A percentile compares a stretch with the other conserved stretches of the same genome.
Conservation (phyloP, 1,140 invertebrate species). For the Carposina sasakii region DNA sequence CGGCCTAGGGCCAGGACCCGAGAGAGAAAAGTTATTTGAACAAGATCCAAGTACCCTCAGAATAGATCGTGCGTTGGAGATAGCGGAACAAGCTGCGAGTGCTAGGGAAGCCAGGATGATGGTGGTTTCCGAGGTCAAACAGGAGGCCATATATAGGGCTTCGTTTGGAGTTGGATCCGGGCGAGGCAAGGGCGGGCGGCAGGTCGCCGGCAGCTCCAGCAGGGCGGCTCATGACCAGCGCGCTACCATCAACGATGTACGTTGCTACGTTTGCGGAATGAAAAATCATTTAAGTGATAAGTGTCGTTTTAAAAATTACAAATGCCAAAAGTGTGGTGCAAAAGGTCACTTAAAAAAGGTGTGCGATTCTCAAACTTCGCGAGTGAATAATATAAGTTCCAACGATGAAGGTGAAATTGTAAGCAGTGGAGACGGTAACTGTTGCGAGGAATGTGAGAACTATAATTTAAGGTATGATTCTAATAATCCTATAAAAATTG, state of each 20-base stretch:
- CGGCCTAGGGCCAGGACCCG: slow-evolving; percentile 2
- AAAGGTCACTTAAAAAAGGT: slow-evolving; percentile 5
- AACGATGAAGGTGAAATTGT: not conserved
- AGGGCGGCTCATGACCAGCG: not conserved
- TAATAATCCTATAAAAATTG: not conserved
- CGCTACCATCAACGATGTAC: not conserved
- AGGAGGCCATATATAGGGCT: not conserved
- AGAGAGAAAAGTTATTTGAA: slow-evolving; percentile 7
- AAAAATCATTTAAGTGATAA: not conserved
- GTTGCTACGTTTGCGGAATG: not conserved
- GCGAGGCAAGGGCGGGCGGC: not conserved
- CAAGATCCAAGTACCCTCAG: not conserved
- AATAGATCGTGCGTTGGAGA: not conserved
- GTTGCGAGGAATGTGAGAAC: not conserved
- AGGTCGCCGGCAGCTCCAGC: not conserved
- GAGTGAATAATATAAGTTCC: not conserved
- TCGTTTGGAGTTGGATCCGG: not conserved
- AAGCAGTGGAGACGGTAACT: not conserved
- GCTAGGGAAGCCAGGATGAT: not conserved
- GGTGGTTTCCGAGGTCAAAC: not conserved
- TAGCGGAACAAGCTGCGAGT: slow-evolving; percentile 1
- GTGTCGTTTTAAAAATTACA: slow-evolving; percentile 1
- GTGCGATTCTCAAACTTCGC: not conserved
- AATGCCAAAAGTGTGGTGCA: not conserved
- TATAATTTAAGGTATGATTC: slow-evolving; percentile 3